Evolutionary conservation across 2,888 invertebrate species (phyloP).

Genomic region (Aricia artaxerxes): DNA sequence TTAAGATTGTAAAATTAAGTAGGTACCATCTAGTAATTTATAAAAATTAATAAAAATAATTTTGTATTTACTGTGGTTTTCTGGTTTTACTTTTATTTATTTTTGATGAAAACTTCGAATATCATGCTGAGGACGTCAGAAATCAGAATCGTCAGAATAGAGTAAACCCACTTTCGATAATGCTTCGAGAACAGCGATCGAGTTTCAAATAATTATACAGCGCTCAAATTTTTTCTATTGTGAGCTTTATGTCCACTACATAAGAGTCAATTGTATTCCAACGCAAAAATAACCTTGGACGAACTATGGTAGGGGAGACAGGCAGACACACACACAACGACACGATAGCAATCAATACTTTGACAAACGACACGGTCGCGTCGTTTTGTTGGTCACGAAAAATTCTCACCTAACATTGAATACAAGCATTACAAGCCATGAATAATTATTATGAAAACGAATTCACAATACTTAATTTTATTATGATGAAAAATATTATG

Average conservation of each 20-base stretch:
- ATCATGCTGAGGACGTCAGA: no score
- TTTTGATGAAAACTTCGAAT: not conserved
- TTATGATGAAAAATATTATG: no score
- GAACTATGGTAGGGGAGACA: not conserved
- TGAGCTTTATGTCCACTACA: not conserved
- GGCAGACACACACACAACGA: constrained; percentile 17
- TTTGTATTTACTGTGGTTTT: not conserved
- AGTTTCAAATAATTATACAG: not conserved
- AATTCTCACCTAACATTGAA: not conserved
- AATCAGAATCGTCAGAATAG: no score
- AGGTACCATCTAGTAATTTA: not conserved
- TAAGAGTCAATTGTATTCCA: not conserved
- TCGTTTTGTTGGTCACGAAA: constrained; percentile 2
- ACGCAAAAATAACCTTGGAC: not conserved
- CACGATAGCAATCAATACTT: constrained; percentile 24
- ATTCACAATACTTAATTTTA: no score
- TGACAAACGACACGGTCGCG: not conserved
- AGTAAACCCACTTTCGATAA: not conserved
- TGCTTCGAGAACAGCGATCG: not conserved
- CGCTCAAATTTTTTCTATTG: not conserved
- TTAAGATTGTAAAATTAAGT: not conserved
- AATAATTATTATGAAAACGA: no score
- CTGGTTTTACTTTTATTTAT: not conserved
- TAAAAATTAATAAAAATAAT: not conserved
- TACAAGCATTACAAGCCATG: no score